A percentile compares a stretch with the other conserved stretches of the same genome.
Conservation (phyloP, 2,113 vertebrate species). For the Dermatemys mawii region DNA sequence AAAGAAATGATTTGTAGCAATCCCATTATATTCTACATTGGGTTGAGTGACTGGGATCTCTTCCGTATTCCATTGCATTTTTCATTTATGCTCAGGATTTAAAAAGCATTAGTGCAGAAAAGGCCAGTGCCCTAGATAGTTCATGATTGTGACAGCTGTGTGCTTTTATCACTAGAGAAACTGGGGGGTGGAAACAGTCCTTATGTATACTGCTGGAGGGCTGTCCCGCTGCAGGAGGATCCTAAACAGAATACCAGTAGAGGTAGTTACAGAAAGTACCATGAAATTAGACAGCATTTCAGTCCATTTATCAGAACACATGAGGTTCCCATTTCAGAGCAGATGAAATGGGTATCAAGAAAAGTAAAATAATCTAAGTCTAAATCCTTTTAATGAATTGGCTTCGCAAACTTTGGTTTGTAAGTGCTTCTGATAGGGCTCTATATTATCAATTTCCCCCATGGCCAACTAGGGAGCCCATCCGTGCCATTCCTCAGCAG, state of each 20-base stretch:
- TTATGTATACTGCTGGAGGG: fast-evolving
- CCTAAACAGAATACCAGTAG: not conserved
- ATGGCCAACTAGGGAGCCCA: fast-evolving
- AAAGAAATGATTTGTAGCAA: not conserved
- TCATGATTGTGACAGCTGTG: not conserved
- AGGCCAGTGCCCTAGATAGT: not conserved
- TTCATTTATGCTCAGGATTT: not conserved
- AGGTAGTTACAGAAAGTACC: not conserved
- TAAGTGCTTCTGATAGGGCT: fast-evolving
- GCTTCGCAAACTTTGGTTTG: fast-evolving
- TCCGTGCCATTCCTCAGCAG: fast-evolving
- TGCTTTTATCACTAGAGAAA: not conserved
- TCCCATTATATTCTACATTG: not conserved
- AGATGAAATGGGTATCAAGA: not conserved
- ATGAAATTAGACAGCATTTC: not conserved
- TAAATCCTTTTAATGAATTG: not conserved
- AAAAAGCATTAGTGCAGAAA: not conserved
- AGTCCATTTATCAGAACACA: not conserved
- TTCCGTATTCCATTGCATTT: not conserved
- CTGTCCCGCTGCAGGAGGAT: fast-evolving
- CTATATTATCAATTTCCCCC: not conserved
- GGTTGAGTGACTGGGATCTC: not conserved
- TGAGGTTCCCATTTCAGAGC: not conserved
- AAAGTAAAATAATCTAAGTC: not conserved
- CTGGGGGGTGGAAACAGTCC: not conserved